A percentile compares a stretch with the other conserved stretches of the same genome.
Evolutionary conservation across 1,140 invertebrate species (phyloP).

Genomic region (Drosophila pseudoobscura): DNA sequence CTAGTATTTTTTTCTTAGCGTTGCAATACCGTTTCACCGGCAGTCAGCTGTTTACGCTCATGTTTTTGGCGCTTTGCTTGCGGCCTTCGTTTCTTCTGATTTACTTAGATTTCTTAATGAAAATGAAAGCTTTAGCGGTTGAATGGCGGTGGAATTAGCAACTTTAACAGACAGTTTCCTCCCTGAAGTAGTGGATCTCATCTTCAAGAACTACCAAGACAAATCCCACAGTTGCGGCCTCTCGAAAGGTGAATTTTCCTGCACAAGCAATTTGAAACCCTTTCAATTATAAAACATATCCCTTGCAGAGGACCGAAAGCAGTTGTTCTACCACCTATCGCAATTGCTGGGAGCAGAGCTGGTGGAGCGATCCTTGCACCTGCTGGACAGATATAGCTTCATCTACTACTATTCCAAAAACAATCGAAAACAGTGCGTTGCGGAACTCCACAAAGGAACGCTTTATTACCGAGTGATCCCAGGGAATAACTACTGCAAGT

Average conservation of each 20-base stretch:
- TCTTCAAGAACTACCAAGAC: slow-evolving; percentile 10
- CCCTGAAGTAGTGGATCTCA: slow-evolving; percentile 11
- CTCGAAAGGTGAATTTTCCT: slow-evolving; percentile 1
- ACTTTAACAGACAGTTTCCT: slow-evolving; percentile 6
- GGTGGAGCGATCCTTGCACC: slow-evolving; percentile 14
- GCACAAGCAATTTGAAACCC: no score
- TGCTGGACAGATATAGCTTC: slow-evolving; percentile 23
- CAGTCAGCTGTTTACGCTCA: slow-evolving; percentile 13
- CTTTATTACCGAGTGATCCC: slow-evolving; percentile 19
- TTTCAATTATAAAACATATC: neutral
- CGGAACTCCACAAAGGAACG: slow-evolving; percentile 24
- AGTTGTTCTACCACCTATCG: slow-evolving; percentile 21
- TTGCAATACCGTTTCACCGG: neutral
- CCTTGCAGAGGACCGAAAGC: neutral
- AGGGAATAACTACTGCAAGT: slow-evolving; percentile 28
- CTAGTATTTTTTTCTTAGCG: neutral
- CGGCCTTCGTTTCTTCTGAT: slow-evolving; percentile 16
- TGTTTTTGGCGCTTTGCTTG: slow-evolving; percentile 10
- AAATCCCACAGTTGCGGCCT: neutral
- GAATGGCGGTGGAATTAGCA: slow-evolving; percentile 12
- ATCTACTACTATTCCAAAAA: slow-evolving; percentile 1
- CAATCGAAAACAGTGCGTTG: slow-evolving; percentile 2
- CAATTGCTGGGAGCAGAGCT: slow-evolving; percentile 14
- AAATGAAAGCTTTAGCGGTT: neutral
- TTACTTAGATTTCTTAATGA: neutral